phyloP scores from a whole-genome alignment of 2,888 invertebrate genomes.

The Plusia festucae region DNA sequence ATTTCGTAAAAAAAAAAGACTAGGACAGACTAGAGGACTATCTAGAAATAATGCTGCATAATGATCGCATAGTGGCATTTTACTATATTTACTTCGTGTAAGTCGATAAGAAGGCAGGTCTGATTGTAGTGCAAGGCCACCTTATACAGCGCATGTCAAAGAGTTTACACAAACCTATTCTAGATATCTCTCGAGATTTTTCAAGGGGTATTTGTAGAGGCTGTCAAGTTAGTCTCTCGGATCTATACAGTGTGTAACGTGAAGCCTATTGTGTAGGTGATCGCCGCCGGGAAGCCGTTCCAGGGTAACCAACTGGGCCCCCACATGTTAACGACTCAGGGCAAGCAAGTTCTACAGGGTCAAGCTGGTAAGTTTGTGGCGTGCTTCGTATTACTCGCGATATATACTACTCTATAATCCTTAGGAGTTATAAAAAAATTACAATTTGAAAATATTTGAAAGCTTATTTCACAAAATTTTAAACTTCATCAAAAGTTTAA shows the following conservation, averaged over 20 bases:
- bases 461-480: no score
- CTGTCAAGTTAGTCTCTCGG: background rate
- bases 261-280: conserved; percentile 88
- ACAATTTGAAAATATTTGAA: background rate
- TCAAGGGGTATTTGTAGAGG: background rate
- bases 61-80: no score
- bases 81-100: no score
- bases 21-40: no score
- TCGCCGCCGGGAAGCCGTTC: conserved; percentile 95
- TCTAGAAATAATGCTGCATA: no score
- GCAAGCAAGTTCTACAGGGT: conserved; percentile 92
- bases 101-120: background rate
- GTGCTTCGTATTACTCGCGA: conserved; percentile 12
- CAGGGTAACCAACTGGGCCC: conserved; percentile 93
- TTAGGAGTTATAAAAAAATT: background rate
- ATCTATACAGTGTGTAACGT: conserved; percentile 18
- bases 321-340: conserved; percentile 95
- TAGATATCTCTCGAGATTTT: background rate
- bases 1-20: no score
- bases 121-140: no score
- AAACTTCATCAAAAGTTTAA: background rate
- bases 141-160: no score
- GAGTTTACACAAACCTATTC: no score
- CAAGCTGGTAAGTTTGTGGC: conserved; percentile 87
- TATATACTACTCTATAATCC: background rate